Base-by-base conservation (phyloP, 2,113 vertebrate species). In the Thermophis baileyi region DNA sequence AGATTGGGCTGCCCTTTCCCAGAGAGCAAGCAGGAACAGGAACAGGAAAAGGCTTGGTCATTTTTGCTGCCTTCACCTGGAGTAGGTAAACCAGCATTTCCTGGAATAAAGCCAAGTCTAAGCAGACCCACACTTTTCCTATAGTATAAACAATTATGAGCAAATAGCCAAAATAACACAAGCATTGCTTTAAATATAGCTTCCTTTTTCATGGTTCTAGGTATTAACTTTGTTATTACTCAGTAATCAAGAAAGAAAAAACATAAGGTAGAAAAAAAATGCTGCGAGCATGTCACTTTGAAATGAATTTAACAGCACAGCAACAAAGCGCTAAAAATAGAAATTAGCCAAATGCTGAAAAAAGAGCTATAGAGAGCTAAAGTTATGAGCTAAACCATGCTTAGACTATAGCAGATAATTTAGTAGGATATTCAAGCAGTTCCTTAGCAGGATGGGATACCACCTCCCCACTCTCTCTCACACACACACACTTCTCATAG, bases 11-110 rank as follows among this genome's bases (percentile, higher is more conserved):
- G 27, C 3, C 7, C 2, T 27, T 1, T 54, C 91, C 20, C 35
- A 24, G 35, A n/a, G 5, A n/a, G 4, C 18, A 2, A 55, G 47
- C 51, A 47, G 90, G 89, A 94, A 92, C 51, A 47, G 90, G 89
- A 94, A 92, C 51, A 85, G 87, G 87, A 90, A 90, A 51, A 14
- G 12, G 57, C 85, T 16, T 9, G 0, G 0, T 25, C 53, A 93
- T 81, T n/a, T n/a, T 35, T 0, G 0, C 24, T 93, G 85, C 30
- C 44, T 90, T 63, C 96, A 97, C 92, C 95, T 96, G 96, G 1
- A 9, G 6, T 81, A 85, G 57, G 18, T 89, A 46, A 93, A 1
- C 24, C 53, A 0, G 0, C 44, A 60, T 87, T 92, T 89, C 69
- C 88, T 95, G 93, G 50, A 94, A 53, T 69, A 12, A 12, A 91